phyloP scores from a whole-genome alignment of 2,113 vertebrate genomes.

The Myocastor coypus region DNA sequence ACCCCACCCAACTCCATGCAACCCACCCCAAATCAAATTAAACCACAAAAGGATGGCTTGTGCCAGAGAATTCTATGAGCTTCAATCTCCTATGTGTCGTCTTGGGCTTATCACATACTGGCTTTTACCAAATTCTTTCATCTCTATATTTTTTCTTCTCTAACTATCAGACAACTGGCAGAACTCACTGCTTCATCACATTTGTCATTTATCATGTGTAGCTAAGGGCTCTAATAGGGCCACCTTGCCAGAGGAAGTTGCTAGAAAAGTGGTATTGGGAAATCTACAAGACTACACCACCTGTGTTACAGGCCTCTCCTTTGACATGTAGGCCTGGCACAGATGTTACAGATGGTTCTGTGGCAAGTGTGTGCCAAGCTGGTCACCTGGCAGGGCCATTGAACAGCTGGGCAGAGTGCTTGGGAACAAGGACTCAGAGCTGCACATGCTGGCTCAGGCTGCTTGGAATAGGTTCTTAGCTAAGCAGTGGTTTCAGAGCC shows the following conservation, averaged over 20 bases:
- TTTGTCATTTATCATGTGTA: neutral
- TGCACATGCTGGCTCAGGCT: neutral
- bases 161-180: neutral
- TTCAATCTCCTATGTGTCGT: neutral
- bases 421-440: neutral
- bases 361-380: neutral
- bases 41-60: neutral
- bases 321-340: neutral
- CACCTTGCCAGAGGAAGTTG: neutral
- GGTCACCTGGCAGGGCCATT: neutral
- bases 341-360: neutral
- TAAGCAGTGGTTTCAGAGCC: constrained; percentile 49
- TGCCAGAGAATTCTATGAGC: neutral
- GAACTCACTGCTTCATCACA: neutral
- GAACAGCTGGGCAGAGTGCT: neutral
- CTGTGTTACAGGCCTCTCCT: neutral
- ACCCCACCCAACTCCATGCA: neutral
- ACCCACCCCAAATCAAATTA: neutral
- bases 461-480: neutral
- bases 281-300: neutral
- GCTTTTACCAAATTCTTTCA: neutral
- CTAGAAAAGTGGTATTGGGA: constrained; percentile 37
- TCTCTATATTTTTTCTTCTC: neutral
- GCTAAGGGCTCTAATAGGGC: neutral
- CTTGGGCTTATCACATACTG: constrained; percentile 17